A percentile compares a stretch with the other conserved stretches of the same genome.
Conservation (phyloP, 2,888 invertebrate species). For the Pachliopta kotzebuea region DNA sequence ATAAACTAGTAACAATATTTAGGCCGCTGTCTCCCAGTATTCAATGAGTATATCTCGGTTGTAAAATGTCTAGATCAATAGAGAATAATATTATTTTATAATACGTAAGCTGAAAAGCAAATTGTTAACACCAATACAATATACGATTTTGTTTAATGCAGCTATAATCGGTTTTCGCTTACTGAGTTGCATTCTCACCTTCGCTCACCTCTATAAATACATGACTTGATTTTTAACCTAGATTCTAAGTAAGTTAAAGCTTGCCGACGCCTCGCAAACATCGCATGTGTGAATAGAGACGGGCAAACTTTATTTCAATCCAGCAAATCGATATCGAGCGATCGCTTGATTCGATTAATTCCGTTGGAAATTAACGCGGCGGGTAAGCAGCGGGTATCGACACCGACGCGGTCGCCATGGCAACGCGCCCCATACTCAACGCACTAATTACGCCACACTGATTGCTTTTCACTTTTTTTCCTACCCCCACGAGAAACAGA, state of each 20-base stretch:
- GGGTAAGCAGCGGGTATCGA: constrained; percentile 72
- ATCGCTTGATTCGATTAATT: constrained; percentile 76
- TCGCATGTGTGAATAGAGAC: constrained; percentile 32
- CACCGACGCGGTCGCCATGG: constrained; percentile 69
- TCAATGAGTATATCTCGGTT: too few relatives aligned
- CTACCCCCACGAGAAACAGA: constrained; percentile 74
- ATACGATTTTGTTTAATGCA: not conserved
- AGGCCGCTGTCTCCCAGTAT: too few relatives aligned
- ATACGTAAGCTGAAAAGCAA: not conserved
- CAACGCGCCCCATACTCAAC: constrained; percentile 78
- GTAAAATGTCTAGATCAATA: too few relatives aligned
- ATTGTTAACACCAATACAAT: not conserved
- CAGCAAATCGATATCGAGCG: constrained; percentile 62
- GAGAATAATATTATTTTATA: too few relatives aligned
- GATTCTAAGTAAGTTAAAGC: constrained; percentile 31
- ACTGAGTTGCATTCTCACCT: constrained; percentile 24
- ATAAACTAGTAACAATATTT: too few relatives aligned
- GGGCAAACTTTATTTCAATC: constrained; percentile 49
- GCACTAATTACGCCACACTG: constrained; percentile 81
- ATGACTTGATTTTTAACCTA: constrained; percentile 29
- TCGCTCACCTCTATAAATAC: constrained; percentile 29
- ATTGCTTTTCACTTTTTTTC: constrained; percentile 79
- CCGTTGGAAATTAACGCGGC: constrained; percentile 74
- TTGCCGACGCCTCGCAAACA: constrained; percentile 30
- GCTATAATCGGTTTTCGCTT: constrained; percentile 21